Percentiles rank a stretch among this genome's conserved stretches.
These are phyloP conservation scores for Gisinianus flammeolus DNA, from an alignment of 2,888 invertebrate species.

Conservation along the genomic window DNA sequence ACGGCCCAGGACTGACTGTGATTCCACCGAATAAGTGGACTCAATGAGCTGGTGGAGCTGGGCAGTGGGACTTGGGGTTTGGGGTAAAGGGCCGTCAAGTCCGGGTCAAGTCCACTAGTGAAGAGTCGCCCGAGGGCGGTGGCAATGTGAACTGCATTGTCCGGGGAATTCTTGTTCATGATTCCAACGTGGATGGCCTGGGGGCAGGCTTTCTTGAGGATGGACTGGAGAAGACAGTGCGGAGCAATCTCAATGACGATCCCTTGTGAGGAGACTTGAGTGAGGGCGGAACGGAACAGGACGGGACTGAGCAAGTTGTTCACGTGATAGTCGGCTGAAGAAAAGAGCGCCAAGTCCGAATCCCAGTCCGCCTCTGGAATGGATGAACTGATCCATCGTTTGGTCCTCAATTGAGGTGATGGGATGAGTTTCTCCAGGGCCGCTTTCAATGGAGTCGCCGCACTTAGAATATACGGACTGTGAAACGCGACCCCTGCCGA, in stretches of 20 bases:
- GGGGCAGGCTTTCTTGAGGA: too few species aligned
- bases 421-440: conserved; percentile 11
- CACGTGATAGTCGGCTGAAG: conserved; percentile 86
- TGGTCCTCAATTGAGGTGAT: conserved; percentile 65
- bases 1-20: too few species aligned
- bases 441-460: neutral
- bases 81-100: neutral
- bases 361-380: conserved; percentile 77
- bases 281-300: conserved; percentile 69
- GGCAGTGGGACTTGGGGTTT: conserved; percentile 88
- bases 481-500: conserved; percentile 91
- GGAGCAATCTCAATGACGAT: conserved; percentile 67
- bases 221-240: conserved; percentile 66
- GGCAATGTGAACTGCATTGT: neutral
- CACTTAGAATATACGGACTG: conserved; percentile 2
- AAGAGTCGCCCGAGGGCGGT: neutral
- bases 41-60: conserved; percentile 81
- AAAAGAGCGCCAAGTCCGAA: conserved; percentile 68
- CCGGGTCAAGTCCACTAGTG: neutral
- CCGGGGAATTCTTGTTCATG: too few species aligned
- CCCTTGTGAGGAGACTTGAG: conserved; percentile 66
- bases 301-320: conserved; percentile 80
- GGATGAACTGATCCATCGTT: conserved; percentile 86
- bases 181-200: too few species aligned
- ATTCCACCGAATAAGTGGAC: conserved; percentile 84